phyloP scores from a whole-genome alignment of 1,140 invertebrate species.

The Neuroterus valhalla region DNA sequence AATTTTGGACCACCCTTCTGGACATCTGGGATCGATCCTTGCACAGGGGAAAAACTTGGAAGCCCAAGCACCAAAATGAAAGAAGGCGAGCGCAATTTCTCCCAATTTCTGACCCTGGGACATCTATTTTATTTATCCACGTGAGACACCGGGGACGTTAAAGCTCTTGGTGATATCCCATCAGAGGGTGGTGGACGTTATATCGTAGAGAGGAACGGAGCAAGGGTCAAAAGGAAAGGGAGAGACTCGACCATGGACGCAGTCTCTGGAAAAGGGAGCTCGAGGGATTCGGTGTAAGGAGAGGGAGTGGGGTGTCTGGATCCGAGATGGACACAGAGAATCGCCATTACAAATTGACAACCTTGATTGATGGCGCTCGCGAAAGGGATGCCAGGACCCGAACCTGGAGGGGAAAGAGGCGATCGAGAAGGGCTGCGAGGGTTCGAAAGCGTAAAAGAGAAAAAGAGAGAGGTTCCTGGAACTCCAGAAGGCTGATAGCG shows the following conservation, averaged over 20 bases:
- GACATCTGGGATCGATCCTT: too few relatives aligned
- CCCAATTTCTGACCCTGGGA: constrained; percentile 69
- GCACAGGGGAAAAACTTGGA: constrained; percentile 1
- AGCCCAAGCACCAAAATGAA: constrained; percentile 45
- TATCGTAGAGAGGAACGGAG: constrained; percentile 41
- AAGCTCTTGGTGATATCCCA: constrained; percentile 45
- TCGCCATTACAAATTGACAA: constrained; percentile 78
- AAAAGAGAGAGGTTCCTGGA: constrained; percentile 45
- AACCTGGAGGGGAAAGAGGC: constrained; percentile 45
- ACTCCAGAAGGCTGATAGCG: constrained; percentile 59
- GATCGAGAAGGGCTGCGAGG: constrained; percentile 59
- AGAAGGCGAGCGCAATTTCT: constrained; percentile 66
- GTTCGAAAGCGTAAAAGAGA: constrained; percentile 45
- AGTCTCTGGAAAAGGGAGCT: constrained; percentile 41
- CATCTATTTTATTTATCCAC: constrained; percentile 74
- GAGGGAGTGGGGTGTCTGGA: constrained; percentile 49
- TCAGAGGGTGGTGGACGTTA: constrained; percentile 21
- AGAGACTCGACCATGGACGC: constrained; percentile 32
- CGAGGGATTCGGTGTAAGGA: constrained; percentile 42
- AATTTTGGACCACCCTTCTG: too few relatives aligned
- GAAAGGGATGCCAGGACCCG: constrained; percentile 58
- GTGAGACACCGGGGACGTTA: constrained; percentile 60
- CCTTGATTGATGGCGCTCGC: constrained; percentile 74
- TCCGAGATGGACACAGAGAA: constrained; percentile 73
- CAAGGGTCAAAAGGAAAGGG: constrained; percentile 46